Evolutionary conservation across 2,888 invertebrate genomes (phyloP), one percentile per base, ranked within the genome.

Genomic region (Drosophila neutralis): DNA sequence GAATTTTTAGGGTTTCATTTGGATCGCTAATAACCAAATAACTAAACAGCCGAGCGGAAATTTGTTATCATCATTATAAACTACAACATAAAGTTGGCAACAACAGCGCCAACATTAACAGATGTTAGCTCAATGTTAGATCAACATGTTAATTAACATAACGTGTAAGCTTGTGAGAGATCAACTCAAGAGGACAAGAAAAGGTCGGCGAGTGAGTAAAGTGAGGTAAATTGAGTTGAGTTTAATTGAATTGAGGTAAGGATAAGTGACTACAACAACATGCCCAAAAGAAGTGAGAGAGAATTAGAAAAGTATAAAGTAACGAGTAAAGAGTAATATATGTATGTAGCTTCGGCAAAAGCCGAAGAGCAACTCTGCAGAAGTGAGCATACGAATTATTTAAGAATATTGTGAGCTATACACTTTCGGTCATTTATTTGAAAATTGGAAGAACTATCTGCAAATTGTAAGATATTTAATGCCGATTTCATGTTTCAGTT

Each of bases 131-230:
- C 61, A 65, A 73, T 73, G 75, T 73, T 73, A 73, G 57, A 45
- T 38, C 45, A 65, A 60, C 54, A 66, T 61, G 73, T 79, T 79
- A 79, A 52, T 59, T 64, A 78, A 61, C 74, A 68, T 56, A 78
- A 66, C 65, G 36, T 18, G 54, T 57, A 52, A 61, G 76, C 51
- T 18, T 27, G 18, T 62, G 36, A 31, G 31, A n/a, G 48, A 36
- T 52, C 59, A 59, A 51, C 38, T 60, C 40, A 59, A 35, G 35
- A 54, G 53, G 36, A 45, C 33, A 18, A 49, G 51, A 27, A 21
- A n/a, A 59, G 27, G 24, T 53, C 57, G 63, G 27, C 64, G 59
- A 64, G 36, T 63, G 40, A 45, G 57, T 74, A 21, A 45, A 48
- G 69, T 74, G 60, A 62, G 56, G 61, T 78, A 40, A 42, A 13